phyloP scores from a whole-genome alignment of 2,113 vertebrate species.

The Hypocryptadius cinnamomeus region DNA sequence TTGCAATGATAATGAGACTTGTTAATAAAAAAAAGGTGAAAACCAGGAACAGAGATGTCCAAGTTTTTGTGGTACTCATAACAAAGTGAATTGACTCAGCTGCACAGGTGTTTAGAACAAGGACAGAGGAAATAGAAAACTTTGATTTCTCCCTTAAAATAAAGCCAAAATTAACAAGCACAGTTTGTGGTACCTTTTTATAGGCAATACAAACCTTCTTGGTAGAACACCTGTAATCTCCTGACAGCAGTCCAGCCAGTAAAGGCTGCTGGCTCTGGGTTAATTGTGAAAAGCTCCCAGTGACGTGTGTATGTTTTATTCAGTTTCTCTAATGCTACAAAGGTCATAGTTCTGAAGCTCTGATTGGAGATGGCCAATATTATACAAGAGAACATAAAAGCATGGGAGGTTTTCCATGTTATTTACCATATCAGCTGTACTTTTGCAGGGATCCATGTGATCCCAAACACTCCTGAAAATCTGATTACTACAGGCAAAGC shows the following conservation, averaged over 20 bases:
- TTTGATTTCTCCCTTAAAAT: background rate
- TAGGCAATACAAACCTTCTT: background rate
- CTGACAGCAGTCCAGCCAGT: background rate
- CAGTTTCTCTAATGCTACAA: background rate
- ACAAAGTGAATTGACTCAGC: background rate
- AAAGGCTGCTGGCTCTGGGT: background rate
- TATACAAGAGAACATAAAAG: background rate
- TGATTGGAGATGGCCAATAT: background rate
- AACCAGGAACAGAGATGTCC: background rate
- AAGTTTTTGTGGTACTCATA: background rate
- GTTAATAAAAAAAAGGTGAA: background rate
- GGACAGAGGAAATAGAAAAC: background rate
- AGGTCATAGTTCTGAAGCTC: background rate
- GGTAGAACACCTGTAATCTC: background rate
- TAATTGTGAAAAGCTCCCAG: background rate
- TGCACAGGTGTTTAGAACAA: background rate
- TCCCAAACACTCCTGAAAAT: background rate
- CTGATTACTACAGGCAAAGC: background rate
- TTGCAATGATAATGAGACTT: background rate
- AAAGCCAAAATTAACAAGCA: background rate
- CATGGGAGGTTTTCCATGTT: accelerated
- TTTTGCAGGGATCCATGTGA: background rate
- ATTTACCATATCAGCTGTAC: background rate
- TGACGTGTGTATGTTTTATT: accelerated
- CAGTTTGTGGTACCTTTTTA: background rate